A percentile compares a stretch with the other conserved stretches of the same genome.
Evolutionary conservation across 1,140 invertebrate species (phyloP).

Genomic region (Drosophila melanica): DNA sequence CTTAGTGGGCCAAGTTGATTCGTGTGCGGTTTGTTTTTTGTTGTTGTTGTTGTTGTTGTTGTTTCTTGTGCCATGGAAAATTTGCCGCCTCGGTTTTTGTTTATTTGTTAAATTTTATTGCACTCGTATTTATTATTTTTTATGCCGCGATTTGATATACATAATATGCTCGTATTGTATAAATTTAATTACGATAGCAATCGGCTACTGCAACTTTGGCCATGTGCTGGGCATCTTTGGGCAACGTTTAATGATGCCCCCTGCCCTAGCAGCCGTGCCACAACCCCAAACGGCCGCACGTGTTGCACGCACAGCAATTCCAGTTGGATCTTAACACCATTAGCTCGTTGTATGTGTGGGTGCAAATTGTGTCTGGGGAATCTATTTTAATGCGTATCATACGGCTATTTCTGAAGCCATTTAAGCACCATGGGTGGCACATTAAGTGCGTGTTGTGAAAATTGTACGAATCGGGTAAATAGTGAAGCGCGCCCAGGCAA

Average conservation of each 20-base stretch:
- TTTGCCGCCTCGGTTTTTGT: constrained; percentile 35
- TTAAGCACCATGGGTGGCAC: constrained; percentile 42
- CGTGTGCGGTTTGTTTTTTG: not conserved
- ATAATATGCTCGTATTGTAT: constrained; percentile 32
- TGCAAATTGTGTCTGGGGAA: constrained; percentile 41
- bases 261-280: not conserved
- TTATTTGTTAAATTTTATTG: constrained; percentile 52
- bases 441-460: constrained; percentile 23
- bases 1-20: constrained; percentile 7
- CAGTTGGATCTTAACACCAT: constrained; percentile 32
- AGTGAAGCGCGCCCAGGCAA: not conserved
- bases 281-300: constrained; percentile 26
- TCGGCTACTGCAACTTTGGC: constrained; percentile 15
- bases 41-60: too few species aligned
- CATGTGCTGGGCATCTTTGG: constrained; percentile 23
- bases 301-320: constrained; percentile 46
- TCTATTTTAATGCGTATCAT: constrained; percentile 46
- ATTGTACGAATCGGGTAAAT: constrained; percentile 14
- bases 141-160: constrained; percentile 39
- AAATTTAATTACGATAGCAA: constrained; percentile 45
- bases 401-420: constrained; percentile 38
- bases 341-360: constrained; percentile 16
- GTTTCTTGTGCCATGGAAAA: constrained; percentile 25
- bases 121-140: constrained; percentile 52
- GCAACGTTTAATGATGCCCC: constrained; percentile 22